phyloP scores from a whole-genome alignment of 1,140 invertebrate species.

The Scaptomyza montana region DNA sequence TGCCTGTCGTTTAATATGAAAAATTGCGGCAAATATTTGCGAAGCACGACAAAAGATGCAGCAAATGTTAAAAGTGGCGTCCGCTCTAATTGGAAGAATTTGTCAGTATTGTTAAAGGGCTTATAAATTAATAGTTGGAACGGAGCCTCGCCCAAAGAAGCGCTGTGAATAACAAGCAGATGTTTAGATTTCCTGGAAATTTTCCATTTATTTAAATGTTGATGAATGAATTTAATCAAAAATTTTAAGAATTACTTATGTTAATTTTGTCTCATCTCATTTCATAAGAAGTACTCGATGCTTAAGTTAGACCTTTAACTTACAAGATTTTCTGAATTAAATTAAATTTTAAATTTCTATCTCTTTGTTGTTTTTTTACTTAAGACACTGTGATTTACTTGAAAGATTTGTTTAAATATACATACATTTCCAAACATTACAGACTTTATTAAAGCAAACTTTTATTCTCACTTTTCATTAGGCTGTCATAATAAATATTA shows the following conservation, averaged over 20 bases:
- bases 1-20: conserved; percentile 75
- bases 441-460: too few species aligned
- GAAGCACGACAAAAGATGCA: conserved; percentile 33
- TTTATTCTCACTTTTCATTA: too few species aligned
- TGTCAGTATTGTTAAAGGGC: conserved; percentile 66
- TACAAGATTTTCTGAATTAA: too few species aligned
- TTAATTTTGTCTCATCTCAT: too few species aligned
- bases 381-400: too few species aligned
- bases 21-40: conserved; percentile 78
- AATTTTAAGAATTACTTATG: background rate
- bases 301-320: too few species aligned
- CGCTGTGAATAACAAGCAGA: background rate
- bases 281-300: too few species aligned
- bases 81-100: conserved; percentile 70
- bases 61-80: conserved; percentile 21
- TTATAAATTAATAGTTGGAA: conserved; percentile 66
- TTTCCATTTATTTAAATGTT: background rate
- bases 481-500: too few species aligned
- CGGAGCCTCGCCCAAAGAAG: background rate
- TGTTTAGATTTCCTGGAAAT: background rate
- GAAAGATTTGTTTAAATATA: too few species aligned
- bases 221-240: background rate
- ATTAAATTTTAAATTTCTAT: too few species aligned
- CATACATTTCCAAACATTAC: too few species aligned
- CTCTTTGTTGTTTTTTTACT: too few species aligned